A percentile compares a stretch with the other conserved stretches of the same genome.
These are phyloP conservation scores for Formica selysi DNA, from an alignment of 1,140 invertebrate genomes.

Conservation along the genomic window DNA sequence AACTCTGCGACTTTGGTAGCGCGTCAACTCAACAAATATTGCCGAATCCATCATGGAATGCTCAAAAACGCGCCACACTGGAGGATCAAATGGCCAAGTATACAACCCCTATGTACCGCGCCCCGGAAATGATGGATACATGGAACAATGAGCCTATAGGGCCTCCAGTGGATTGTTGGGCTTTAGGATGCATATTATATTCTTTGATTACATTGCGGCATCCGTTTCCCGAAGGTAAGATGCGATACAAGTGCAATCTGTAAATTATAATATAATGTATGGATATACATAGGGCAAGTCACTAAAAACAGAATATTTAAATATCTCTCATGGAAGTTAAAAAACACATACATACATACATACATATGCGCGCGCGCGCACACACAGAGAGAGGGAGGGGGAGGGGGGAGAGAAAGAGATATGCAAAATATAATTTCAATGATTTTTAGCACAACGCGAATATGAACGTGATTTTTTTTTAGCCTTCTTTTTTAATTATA, in stretches of 20 bases:
- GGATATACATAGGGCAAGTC: neutral
- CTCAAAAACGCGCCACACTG: slow-evolving; percentile 95
- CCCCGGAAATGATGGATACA: slow-evolving; percentile 99
- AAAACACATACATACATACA: neutral
- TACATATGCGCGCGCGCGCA: no score
- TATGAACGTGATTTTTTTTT: neutral
- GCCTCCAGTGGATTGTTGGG: slow-evolving; percentile 97
- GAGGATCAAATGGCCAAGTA: slow-evolving; percentile 94
- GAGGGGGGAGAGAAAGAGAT: neutral
- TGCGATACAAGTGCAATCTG: no score
- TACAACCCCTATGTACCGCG: slow-evolving; percentile 95
- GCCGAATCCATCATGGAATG: slow-evolving; percentile 96
- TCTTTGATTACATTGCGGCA: slow-evolving; percentile 97
- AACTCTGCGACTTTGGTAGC: slow-evolving; percentile 99
- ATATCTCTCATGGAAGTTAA: neutral
- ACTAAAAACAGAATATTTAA: neutral
- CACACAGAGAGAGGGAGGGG: no score
- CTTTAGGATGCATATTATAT: slow-evolving; percentile 98
- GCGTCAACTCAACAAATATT: slow-evolving; percentile 94
- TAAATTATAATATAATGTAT: no score
- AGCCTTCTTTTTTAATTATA: no score
- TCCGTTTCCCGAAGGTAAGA: slow-evolving; percentile 96
- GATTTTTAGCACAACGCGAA: neutral
- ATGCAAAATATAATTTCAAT: slow-evolving; percentile 6
- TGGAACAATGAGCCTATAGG: slow-evolving; percentile 98